Base-by-base conservation (phyloP, 2,888 invertebrate genomes). In the Nephrotoma appendiculata region DNA sequence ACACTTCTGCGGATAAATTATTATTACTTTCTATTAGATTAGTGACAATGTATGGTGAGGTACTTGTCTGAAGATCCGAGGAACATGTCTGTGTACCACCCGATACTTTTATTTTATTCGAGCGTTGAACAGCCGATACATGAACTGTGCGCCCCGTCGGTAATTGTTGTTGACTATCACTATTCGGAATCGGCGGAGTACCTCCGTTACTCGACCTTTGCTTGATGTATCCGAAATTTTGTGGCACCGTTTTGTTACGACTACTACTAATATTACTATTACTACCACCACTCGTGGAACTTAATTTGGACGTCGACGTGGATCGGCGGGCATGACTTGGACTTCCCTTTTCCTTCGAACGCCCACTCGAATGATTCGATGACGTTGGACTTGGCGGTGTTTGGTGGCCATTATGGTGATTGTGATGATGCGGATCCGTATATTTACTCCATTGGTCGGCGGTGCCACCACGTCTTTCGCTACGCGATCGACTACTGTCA, bases 51-150 rank as follows among this genome's bases (percentile, higher is more conserved):
- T 6, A 86, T 85, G 42, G 86, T 83, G 86, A 92, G 94, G 93
- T 90, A 95, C 95, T 94, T 90, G 94, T 95, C 91, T 95, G 95
- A 52, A 95, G 92, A 89, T 96, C 96, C 89, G 95, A 95, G 48
- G 95, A 95, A 89, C 96, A 95, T 6, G 97, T 97, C 91, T 98
- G 97, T 0, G 97, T 97, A 43, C 97, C 97, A 12, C 97, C 97
- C 6, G 97, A 96, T 42, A 97, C 96, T 92, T 97, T 97, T 45
- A 97, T 95, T 92, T 97, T 96, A 45, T 89, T 89, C 0, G 96
- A 96, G 89, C 96, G 93, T 7, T 96, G 96, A 83, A 97, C 96
- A 3, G 96, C 96, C 86, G 96, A 96, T 45, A 96, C 96, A 92
- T 96, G 96, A 83, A 96, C 96, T 7, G 96, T 96, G 90, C 94